Evolutionary conservation across 2,888 invertebrate species (phyloP), one percentile per base, ranked within the genome.

Genomic region (Stictocephala bisonia): DNA sequence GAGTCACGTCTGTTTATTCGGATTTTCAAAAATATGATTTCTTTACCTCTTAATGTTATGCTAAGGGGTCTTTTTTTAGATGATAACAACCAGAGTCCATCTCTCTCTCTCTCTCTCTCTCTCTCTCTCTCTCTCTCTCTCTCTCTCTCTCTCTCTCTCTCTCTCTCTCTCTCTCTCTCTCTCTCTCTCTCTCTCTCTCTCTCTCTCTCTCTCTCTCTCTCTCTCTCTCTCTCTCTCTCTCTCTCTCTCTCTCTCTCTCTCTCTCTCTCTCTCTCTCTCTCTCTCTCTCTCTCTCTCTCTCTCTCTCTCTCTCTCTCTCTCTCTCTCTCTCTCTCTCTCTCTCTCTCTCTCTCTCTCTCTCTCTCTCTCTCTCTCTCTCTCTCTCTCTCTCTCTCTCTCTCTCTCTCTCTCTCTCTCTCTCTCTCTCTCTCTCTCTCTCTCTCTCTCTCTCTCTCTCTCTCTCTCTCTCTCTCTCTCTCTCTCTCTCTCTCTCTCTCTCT

Each of bases 331-430:
- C 2, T 24, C 24, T n/a, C 50, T 50, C 7, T 6, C 24, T 50
- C 50, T 50, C 20, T 44, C 7, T 50, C 50, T 50, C n/a, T 24
- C 24, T n/a, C 7, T 50, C n/a, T 24, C 11, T 2, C 50, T 50
- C 24, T 24, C 24, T 50, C 50, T 50, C 24, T 11, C 9, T 50
- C 50, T 50, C 50, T 50, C 50, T 50, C n/a, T 50, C n/a, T 24
- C 24, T 50, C 50, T 15, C n/a, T 24, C 3, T 24, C 2, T 50
- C 24, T 4, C 9, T n/a, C 3, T 4, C 7, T 3, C 3, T n/a
- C 50, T 11, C 15, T 11, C 24, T n/a, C 4, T n/a, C 50, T n/a
- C 7, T 1, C 20, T n/a, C 24, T 7, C 7, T 15, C 50, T 22
- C 2, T 20, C 20, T 44, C 44, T 44, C 3, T 2, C 44, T 44